phyloP scores from a whole-genome alignment of 2,113 vertebrate genomes.

The Numenius arquata region DNA sequence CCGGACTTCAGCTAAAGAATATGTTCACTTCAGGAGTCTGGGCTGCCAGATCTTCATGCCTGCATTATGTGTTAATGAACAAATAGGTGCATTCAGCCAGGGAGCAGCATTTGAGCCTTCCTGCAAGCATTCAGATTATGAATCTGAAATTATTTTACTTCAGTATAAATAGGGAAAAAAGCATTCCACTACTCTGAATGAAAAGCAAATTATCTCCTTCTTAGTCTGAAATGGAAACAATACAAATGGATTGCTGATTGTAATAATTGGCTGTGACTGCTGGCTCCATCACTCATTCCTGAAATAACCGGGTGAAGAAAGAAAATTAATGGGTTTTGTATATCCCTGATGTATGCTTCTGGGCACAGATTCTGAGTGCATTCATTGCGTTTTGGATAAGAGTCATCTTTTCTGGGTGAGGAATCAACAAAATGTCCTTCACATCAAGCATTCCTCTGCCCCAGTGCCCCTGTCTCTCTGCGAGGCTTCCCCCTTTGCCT shows the following conservation, averaged over 20 bases:
- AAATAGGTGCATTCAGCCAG: neutral
- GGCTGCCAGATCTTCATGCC: neutral
- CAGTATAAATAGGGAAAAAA: neutral
- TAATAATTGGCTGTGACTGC: neutral
- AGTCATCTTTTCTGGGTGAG: neutral
- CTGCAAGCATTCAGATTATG: neutral
- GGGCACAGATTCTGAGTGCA: neutral
- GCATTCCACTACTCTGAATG: neutral
- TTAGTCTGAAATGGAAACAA: neutral
- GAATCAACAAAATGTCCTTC: neutral
- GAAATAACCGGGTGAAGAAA: neutral
- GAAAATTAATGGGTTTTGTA: neutral
- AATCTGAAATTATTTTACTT: neutral
- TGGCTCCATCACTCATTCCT: neutral
- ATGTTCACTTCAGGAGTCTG: rapidly evolving
- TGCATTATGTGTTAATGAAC: neutral
- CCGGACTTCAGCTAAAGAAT: neutral
- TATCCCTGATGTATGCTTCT: neutral
- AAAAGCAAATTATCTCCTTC: neutral
- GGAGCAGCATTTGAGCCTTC: neutral
- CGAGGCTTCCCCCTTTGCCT: neutral
- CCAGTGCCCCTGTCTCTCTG: rapidly evolving
- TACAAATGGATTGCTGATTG: neutral
- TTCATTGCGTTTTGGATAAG: neutral
- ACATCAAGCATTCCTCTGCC: neutral